Conservation (phyloP, 2,113 vertebrate genomes). For the Neolamprologus ventralis region DNA sequence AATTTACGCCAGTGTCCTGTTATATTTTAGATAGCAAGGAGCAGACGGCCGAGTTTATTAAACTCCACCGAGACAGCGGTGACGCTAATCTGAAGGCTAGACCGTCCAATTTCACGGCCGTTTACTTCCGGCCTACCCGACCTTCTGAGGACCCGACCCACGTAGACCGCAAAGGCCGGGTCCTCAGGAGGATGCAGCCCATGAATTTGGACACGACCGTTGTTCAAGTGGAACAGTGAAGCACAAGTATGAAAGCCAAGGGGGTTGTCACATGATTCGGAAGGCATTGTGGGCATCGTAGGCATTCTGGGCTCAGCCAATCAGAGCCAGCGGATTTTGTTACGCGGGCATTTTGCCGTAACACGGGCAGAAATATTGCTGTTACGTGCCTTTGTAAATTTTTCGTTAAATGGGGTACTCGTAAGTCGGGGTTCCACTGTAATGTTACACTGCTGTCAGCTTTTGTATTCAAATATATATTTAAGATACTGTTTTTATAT, state of each 20-base stretch:
- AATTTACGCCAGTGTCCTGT: rapidly evolving
- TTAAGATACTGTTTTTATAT: rapidly evolving
- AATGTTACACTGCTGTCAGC: rapidly evolving
- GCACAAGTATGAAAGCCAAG: rapidly evolving
- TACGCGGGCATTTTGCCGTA: neutral
- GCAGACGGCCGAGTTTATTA: rapidly evolving
- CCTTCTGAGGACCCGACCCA: too few species aligned
- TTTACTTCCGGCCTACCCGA: too few species aligned
- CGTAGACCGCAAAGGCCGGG: rapidly evolving
- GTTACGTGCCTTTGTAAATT: rapidly evolving
- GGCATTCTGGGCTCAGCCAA: neutral
- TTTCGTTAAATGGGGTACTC: neutral
- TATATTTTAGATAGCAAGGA: too few species aligned
- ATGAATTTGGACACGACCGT: neutral
- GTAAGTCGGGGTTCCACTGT: neutral
- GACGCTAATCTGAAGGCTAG: rapidly evolving
- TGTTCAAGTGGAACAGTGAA: neutral
- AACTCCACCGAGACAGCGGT: too few species aligned
- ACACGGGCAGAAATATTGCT: neutral
- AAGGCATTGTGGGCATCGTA: neutral
- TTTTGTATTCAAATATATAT: neutral
- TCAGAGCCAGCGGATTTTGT: neutral
- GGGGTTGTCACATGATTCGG: neutral
- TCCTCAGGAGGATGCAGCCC: too few species aligned
- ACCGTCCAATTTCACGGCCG: rapidly evolving